These are phyloP conservation scores for Glaucidium brasilianum DNA, from an alignment of 2,113 vertebrate species.

Conservation along the genomic window DNA sequence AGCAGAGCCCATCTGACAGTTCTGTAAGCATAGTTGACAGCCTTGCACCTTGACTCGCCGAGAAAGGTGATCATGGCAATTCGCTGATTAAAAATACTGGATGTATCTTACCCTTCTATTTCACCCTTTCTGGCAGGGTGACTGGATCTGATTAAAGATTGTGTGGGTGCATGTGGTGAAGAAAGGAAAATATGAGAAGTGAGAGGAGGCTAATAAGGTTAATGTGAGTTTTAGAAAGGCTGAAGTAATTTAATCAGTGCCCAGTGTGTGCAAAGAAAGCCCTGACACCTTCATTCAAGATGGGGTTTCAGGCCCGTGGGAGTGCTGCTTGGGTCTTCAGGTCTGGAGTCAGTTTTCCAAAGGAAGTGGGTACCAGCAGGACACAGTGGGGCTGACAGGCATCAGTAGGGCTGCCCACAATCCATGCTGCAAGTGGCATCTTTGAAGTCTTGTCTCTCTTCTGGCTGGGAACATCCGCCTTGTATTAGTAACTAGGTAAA, in stretches of 20 bases:
- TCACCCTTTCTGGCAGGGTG: background rate
- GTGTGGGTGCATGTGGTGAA: background rate
- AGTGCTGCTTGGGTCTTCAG: background rate
- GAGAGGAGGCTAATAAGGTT: background rate
- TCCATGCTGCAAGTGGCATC: accelerated
- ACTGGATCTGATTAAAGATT: background rate
- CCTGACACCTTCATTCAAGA: background rate
- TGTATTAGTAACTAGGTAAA: background rate
- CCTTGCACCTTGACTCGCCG: background rate
- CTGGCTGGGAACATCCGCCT: background rate
- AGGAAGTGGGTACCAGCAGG: background rate
- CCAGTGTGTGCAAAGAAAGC: background rate
- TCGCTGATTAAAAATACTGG: background rate
- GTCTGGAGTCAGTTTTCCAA: background rate
- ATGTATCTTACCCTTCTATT: background rate
- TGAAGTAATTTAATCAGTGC: background rate
- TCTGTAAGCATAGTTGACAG: background rate
- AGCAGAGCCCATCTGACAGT: background rate
- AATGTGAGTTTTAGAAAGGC: background rate
- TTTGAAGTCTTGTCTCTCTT: background rate
- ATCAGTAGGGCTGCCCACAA: background rate
- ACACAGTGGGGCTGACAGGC: background rate
- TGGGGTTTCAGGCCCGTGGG: background rate
- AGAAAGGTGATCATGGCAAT: background rate
- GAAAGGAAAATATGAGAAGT: background rate